Conservation (phyloP, 2,113 vertebrate genomes). For the Neogale vison region DNA sequence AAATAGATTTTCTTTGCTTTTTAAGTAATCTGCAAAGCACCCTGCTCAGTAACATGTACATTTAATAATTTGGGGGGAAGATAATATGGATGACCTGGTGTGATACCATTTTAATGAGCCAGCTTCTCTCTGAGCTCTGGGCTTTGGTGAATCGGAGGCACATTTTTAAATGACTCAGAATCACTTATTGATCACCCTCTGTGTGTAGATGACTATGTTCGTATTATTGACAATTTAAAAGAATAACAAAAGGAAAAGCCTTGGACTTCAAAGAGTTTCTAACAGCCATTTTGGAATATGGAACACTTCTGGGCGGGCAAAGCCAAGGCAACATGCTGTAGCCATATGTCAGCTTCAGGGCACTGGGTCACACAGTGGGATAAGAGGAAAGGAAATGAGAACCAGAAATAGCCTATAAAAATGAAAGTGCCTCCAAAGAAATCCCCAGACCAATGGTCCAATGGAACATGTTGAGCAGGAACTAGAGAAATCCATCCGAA, state of each 20-base stretch:
- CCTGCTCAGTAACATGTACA: slow-evolving; percentile 28
- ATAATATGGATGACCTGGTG: slow-evolving; percentile 60
- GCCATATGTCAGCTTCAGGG: neutral
- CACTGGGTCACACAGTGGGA: neutral
- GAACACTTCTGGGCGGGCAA: slow-evolving; percentile 29
- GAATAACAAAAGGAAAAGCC: slow-evolving; percentile 37
- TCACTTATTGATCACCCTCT: slow-evolving; percentile 51
- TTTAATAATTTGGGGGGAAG: slow-evolving; percentile 62
- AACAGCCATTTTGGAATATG: slow-evolving; percentile 11
- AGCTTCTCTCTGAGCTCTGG: neutral
- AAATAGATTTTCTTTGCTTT: slow-evolving; percentile 68
- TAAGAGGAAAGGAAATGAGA: slow-evolving; percentile 51
- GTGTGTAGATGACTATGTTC: slow-evolving; percentile 45
- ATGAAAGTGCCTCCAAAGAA: slow-evolving; percentile 54
- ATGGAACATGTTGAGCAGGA: neutral
- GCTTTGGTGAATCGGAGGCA: neutral
- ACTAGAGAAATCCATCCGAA: neutral
- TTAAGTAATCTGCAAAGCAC: slow-evolving; percentile 58
- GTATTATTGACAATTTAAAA: slow-evolving; percentile 57
- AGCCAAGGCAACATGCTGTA: neutral
- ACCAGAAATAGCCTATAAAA: slow-evolving; percentile 39
- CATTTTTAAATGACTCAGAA: slow-evolving; percentile 57
- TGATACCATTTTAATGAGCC: slow-evolving; percentile 70
- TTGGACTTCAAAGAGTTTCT: slow-evolving; percentile 55
- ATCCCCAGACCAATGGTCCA: slow-evolving; percentile 1